Base-by-base conservation (phyloP, 2,797 vertebrate genomes). In the Morus bassanus region DNA sequence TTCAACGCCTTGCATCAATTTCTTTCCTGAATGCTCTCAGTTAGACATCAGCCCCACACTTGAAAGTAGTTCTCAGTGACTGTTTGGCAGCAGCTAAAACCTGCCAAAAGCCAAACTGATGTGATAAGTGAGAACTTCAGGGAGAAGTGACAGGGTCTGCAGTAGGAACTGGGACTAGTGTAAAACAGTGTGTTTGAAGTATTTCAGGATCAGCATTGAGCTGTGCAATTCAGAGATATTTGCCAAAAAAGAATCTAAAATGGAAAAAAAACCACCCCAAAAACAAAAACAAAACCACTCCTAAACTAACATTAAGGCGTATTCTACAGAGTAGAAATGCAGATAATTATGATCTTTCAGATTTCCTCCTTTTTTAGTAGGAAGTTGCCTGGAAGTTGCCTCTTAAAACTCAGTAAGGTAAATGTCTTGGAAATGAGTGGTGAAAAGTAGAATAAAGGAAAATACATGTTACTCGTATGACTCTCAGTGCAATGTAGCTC, bases 81-180 rank as follows among this genome's bases (percentile, higher is more conserved):
- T 72, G 53, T 80, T 93, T 86, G 54, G 59, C 89, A 92, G 45
- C 73, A 84, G 25, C 30, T 91, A 51, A 90, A 92, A 94, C 31
- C 56, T 90, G 89, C 45, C 81, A 95, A 89, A 86, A 94, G 45
- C n/a, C 53, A 79, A 81, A 85, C 24, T 24, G 59, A n/a, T 60
- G 35, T 0, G 11, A 41, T 86, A 92, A 91, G 75, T 78, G 73
- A 91, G 76, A 89, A 72, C 35, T 83, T 77, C 31, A 77, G 43
- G 33, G 48, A 81, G 35, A 96, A 89, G 51, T 37, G 72, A 39
- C 39, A 76, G 9, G 11, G 51, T 43, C 51, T 88, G 43, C 33
- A 50, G 45, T 9, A 83, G 19, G 14, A 85, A 60, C 33, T 43
- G 30, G 43, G 31, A 83, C 28, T 28, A 7, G 6, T 39, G 35